Conservation (phyloP, 2,113 vertebrate genomes). For the Plotosus lineatus region DNA sequence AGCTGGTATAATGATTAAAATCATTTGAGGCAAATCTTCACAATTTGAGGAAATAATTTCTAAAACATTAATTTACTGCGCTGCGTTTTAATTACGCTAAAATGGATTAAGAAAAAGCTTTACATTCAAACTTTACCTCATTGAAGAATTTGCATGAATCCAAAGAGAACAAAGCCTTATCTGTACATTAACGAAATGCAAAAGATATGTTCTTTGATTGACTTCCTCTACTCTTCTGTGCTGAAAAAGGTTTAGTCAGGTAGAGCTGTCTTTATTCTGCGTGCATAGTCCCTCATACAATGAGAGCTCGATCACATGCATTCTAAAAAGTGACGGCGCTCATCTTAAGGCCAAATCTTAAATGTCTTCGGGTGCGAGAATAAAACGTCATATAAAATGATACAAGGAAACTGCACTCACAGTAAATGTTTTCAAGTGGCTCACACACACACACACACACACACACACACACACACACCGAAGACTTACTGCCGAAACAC, state of each 20-base stretch:
- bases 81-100: too few relatives aligned
- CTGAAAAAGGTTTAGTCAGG: background rate
- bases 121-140: too few relatives aligned
- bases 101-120: too few relatives aligned
- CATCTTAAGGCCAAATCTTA: too few relatives aligned
- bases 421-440: too few relatives aligned
- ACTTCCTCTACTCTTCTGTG: background rate
- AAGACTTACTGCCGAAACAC: too few relatives aligned
- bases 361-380: too few relatives aligned
- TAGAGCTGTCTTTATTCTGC: background rate
- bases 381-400: too few relatives aligned
- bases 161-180: background rate
- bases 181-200: constrained; percentile 3
- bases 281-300: background rate
- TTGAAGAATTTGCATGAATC: background rate
- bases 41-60: background rate
- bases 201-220: constrained; percentile 26
- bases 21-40: constrained; percentile 10
- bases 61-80: background rate
- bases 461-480: too few relatives aligned
- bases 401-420: too few relatives aligned
- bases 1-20: constrained; percentile 5
- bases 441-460: too few relatives aligned
- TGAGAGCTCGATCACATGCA: constrained; percentile 4
- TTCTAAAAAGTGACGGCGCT: too few relatives aligned